Evolutionary conservation across 2,797 vertebrate genomes (phyloP).

Genomic region (Ispidina picta): DNA sequence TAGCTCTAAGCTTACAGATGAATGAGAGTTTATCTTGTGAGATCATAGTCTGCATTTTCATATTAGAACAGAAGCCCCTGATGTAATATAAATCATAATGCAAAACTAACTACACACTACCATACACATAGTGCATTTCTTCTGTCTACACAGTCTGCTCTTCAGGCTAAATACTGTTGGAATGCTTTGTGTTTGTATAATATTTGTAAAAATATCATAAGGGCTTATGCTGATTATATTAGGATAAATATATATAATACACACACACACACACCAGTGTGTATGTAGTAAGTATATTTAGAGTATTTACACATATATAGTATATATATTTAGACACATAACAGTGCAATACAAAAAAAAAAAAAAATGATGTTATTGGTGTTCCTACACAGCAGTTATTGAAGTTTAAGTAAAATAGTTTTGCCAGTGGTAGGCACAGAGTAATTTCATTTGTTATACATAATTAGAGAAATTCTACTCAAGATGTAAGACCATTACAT

Average conservation of each 20-base stretch:
- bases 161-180: not conserved
- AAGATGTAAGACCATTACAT: not conserved
- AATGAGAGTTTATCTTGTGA: not conserved
- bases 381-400: accelerated
- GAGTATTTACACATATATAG: too few species aligned
- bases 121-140: not conserved
- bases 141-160: not conserved
- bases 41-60: not conserved
- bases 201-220: not conserved
- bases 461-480: not conserved
- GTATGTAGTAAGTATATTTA: too few species aligned
- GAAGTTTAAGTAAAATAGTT: not conserved
- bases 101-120: not conserved
- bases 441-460: not conserved
- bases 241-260: too few species aligned
- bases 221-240: not conserved
- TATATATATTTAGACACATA: not conserved
- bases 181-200: not conserved
- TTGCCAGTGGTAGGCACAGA: not conserved
- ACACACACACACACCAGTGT: too few species aligned
- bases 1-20: not conserved
- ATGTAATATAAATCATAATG: not conserved
- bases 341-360: not conserved
- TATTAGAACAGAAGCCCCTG: not conserved
- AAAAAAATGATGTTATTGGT: too few species aligned